Percentiles rank a stretch among this genome's conserved stretches.
Evolutionary conservation across 1,140 invertebrate genomes (phyloP).

Genomic region (Pinna nobilis): DNA sequence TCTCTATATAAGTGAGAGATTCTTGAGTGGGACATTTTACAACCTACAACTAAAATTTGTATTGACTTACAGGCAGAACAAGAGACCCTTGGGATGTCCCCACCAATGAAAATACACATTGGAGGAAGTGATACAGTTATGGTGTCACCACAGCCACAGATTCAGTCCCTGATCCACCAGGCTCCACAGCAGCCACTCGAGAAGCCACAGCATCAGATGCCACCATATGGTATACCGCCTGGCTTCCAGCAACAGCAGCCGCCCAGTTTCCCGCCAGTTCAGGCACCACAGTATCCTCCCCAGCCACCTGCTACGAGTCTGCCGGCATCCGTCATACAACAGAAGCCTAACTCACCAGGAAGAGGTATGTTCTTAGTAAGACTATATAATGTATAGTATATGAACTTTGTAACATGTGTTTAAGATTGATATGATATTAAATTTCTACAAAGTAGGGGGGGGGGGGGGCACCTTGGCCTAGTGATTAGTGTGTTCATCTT

Average conservation of each 20-base stretch:
- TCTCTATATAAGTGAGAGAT: too few relatives aligned
- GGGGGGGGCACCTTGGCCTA: too few relatives aligned
- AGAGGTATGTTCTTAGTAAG: constrained; percentile 6
- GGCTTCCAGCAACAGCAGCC: too few relatives aligned
- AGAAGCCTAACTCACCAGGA: constrained; percentile 45
- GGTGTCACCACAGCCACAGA: constrained; percentile 42
- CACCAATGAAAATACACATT: constrained; percentile 52
- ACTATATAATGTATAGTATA: too few relatives aligned
- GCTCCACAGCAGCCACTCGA: not conserved
- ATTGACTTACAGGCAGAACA: not conserved
- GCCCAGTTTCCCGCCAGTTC: constrained; percentile 3
- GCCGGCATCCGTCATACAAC: constrained; percentile 51
- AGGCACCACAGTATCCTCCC: not conserved
- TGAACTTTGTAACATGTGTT: too few relatives aligned
- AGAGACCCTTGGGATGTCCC: constrained; percentile 45
- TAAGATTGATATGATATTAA: too few relatives aligned
- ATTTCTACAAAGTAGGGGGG: too few relatives aligned
- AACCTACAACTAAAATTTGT: not conserved
- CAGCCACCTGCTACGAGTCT: constrained; percentile 28
- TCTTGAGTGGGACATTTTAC: too few relatives aligned
- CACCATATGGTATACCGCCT: not conserved
- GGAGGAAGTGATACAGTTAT: constrained; percentile 47
- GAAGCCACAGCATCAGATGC: not conserved
- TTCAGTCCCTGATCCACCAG: constrained; percentile 21
- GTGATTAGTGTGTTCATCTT: too few relatives aligned